These are phyloP conservation scores for Acanthosepion pharaonis DNA, from an alignment of 2,888 invertebrate species.

Conservation along the genomic window DNA sequence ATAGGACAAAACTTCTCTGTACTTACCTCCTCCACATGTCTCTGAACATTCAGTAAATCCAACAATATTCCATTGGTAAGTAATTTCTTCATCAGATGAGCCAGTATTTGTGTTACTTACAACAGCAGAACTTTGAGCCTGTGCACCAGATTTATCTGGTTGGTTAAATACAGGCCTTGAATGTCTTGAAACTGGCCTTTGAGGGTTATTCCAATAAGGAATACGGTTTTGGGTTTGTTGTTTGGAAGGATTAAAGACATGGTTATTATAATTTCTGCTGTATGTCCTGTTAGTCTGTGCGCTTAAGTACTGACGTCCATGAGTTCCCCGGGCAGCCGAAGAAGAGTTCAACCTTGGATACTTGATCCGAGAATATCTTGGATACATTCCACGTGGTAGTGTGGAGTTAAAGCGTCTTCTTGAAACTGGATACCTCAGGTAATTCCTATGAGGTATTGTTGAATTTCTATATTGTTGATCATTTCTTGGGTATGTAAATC, in stretches of 20 bases:
- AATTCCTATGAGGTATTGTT: conserved; percentile 33
- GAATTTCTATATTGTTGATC: neutral
- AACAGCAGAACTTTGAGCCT: neutral
- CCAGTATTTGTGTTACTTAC: neutral
- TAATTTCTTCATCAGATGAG: conserved; percentile 37
- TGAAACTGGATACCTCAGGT: neutral
- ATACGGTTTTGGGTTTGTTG: neutral
- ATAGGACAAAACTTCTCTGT: no score
- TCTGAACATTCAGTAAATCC: conserved; percentile 47
- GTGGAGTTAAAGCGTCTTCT: neutral
- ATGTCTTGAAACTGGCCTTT: neutral
- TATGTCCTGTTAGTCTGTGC: neutral
- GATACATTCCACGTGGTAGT: neutral
- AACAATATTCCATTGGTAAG: conserved; percentile 40
- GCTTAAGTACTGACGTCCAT: neutral
- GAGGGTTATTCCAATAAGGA: neutral
- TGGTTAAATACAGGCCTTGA: neutral
- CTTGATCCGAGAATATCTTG: neutral
- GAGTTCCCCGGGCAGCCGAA: neutral
- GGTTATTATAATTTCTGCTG: neutral
- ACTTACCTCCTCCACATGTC: conserved; percentile 46
- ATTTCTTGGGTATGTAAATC: neutral
- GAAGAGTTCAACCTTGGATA: conserved; percentile 20
- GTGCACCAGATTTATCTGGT: neutral
- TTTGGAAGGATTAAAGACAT: neutral